Conservation (phyloP, 2,888 invertebrate species). For the Acleris cristana region DNA sequence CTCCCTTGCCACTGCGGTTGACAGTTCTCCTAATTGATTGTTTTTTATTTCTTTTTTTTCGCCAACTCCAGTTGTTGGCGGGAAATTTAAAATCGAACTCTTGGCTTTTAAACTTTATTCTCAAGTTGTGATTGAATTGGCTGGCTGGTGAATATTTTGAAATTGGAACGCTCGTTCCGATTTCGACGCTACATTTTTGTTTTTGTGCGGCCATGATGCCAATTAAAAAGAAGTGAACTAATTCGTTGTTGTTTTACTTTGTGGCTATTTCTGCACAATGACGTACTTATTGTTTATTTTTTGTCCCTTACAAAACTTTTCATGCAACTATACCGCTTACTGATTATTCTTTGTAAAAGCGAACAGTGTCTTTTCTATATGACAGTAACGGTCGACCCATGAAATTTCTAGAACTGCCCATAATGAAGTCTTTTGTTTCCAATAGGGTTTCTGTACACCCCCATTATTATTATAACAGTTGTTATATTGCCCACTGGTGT, state of each 20-base stretch:
- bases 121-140: conserved; percentile 61
- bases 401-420: conserved; percentile 52
- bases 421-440: conserved; percentile 53
- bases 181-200: conserved; percentile 31
- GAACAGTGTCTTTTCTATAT: background rate
- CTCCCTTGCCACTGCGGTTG: conserved; percentile 63
- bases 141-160: conserved; percentile 34
- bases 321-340: conserved; percentile 3
- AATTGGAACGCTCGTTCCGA: conserved; percentile 30
- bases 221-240: conserved; percentile 26
- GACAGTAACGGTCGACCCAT: conserved; percentile 50
- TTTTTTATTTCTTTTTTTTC: conserved; percentile 61
- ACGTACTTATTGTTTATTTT: background rate
- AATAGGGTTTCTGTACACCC: conserved; percentile 40
- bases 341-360: conserved; percentile 11
- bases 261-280: too few species aligned
- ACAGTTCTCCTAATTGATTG: conserved; percentile 80
- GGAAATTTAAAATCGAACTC: conserved; percentile 58
- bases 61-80: conserved; percentile 47
- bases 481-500: conserved; percentile 53
- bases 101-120: conserved; percentile 40
- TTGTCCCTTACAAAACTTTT: background rate
- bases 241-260: background rate
- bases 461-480: conserved; percentile 42
- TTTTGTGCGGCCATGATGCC: conserved; percentile 24